Percentiles rank a stretch among this genome's conserved stretches.
Evolutionary conservation across 1,140 invertebrate species (phyloP).

Genomic region (Euborellia annulipes): DNA sequence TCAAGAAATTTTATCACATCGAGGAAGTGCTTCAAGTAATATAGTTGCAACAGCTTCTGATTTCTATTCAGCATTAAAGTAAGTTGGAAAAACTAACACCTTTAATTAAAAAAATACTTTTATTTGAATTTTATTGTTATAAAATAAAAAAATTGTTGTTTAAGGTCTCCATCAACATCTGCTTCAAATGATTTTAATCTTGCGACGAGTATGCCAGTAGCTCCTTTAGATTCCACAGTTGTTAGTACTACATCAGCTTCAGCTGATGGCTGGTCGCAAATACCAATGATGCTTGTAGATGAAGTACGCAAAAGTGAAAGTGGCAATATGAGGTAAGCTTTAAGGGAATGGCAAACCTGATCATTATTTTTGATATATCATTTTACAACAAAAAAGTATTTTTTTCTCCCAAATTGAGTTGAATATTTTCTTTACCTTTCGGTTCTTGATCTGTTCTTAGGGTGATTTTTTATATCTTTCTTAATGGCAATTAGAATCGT

Average conservation of each 20-base stretch:
- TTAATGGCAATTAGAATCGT: no score
- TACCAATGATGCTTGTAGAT: slow-evolving; percentile 28
- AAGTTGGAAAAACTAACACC: neutral
- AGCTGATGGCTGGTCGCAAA: slow-evolving; percentile 29
- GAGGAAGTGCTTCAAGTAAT: slow-evolving; percentile 20
- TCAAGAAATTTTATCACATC: slow-evolving; percentile 52
- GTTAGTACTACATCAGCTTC: no score
- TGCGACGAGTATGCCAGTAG: no score
- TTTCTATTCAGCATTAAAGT: slow-evolving; percentile 16
- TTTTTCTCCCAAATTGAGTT: no score
- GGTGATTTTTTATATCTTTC: no score
- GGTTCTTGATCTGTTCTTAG: no score
- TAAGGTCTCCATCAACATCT: no score
- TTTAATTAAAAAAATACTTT: neutral
- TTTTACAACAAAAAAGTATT: slow-evolving; percentile 25
- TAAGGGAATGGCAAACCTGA: slow-evolving; percentile 20
- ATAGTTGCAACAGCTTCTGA: slow-evolving; percentile 19
- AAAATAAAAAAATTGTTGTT: no score
- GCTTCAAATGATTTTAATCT: no score
- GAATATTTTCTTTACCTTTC: no score
- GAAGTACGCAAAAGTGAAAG: slow-evolving; percentile 22
- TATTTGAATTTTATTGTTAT: no score
- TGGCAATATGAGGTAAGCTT: slow-evolving; percentile 19
- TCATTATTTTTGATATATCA: slow-evolving; percentile 17
- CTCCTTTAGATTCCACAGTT: no score